phyloP scores from a whole-genome alignment of 2,797 vertebrate species.

The Rhadinocentrus ornatus region DNA sequence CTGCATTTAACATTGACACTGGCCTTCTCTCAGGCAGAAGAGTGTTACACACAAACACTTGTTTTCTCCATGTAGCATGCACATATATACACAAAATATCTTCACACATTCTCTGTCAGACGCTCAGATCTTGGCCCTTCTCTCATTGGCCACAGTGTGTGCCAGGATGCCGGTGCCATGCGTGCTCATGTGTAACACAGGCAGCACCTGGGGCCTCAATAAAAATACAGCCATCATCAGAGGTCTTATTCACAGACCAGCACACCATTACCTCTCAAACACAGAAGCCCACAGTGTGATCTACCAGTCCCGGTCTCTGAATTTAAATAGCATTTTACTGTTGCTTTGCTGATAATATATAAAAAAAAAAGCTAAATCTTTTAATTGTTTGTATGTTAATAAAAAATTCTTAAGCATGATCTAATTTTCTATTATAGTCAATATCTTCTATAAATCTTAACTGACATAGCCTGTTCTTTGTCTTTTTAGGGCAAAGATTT shows the following conservation, averaged over 20 bases:
- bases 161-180: constrained; percentile 69
- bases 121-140: constrained; percentile 57
- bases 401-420: neutral
- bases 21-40: constrained; percentile 30
- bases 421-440: neutral
- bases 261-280: constrained; percentile 52
- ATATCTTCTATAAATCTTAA: constrained; percentile 2
- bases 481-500: constrained; percentile 24
- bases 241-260: constrained; percentile 74
- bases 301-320: constrained; percentile 12
- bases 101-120: constrained; percentile 13
- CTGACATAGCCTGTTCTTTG: constrained; percentile 9
- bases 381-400: neutral
- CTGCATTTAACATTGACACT: constrained; percentile 40
- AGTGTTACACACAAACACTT: constrained; percentile 14
- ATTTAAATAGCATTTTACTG: constrained; percentile 19
- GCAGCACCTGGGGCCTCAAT: constrained; percentile 78
- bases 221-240: constrained; percentile 75
- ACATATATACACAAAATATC: constrained; percentile 10
- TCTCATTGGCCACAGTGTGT: constrained; percentile 43
- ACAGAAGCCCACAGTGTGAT: constrained; percentile 21
- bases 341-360: neutral
- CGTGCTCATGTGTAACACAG: constrained; percentile 76
- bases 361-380: neutral
- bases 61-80: constrained; percentile 15